Base-by-base conservation (phyloP, 2,888 invertebrate genomes). In the Choreutis nemorana region DNA sequence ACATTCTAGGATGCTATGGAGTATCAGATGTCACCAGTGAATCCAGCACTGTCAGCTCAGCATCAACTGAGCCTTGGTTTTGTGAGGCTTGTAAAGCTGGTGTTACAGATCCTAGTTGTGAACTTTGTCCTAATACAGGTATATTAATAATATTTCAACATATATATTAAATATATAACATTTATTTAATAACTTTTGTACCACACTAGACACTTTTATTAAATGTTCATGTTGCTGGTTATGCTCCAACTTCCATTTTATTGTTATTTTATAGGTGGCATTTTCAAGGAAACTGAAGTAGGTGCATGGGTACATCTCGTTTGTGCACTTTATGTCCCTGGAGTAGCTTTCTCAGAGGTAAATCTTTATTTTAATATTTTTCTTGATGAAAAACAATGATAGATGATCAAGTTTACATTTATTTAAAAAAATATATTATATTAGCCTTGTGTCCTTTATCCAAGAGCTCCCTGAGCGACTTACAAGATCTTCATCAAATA, bases 31-130 rank as follows among this genome's bases (percentile, higher is more conserved):
- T 89, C 24, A 90, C 90, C 22, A 95, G 94, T 68, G 86, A 94
- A 37, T 91, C 93, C 3, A 96, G 96, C 55, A 94, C 95, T 14
- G 91, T 92, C 39, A 97, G 97, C 8, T 89, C 95, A 0, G 94
- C 94, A 30, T 94, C 96, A 14, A 97, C 97, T 0, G 97, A 98
- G 41, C 97, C 97, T 0, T 99, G 99, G 99, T 99, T 99, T 68
- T 99, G 99, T 78, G 98, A 99, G 64, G 94, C 97, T 3, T 99
- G 99, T 55, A 90, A 92, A 48, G 95, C 95, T 11, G 94, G 94
- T 1, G 87, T 92, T 8, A 85, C 82, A 8, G 89, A 91, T 59
- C 97, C 97, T 1, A 86, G 84, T 20, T 99, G 99, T 64, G 97
- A 98, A 72, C 78, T 99, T 9, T 99, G 99, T 58, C 98, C 98